Percentiles rank a stretch among this genome's conserved stretches.
Conservation (phyloP, 2,888 invertebrate species). For the Dolomedes plantarius region DNA sequence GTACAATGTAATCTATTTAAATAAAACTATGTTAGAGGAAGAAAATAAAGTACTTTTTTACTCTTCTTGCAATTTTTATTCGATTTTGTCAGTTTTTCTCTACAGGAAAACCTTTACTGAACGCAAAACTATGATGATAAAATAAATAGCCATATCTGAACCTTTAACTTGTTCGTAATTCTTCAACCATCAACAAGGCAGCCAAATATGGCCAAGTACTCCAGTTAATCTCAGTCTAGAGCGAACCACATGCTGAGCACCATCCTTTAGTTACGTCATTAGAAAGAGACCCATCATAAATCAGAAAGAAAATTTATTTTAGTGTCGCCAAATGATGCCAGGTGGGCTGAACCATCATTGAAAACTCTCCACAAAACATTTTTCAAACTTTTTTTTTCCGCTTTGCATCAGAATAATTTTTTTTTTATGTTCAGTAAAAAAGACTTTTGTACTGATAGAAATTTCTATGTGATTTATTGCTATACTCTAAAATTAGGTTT, state of each 20-base stretch:
- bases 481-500: too few species aligned
- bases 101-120: too few species aligned
- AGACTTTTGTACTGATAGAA: too few species aligned
- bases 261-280: constrained; percentile 14
- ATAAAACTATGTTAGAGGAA: too few species aligned
- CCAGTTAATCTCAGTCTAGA: neutral
- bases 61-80: too few species aligned
- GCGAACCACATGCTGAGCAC: neutral
- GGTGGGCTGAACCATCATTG: neutral
- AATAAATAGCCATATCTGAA: neutral
- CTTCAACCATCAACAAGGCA: neutral
- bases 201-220: neutral
- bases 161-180: neutral
- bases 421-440: too few species aligned
- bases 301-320: constrained; percentile 3
- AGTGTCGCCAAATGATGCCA: neutral
- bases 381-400: neutral
- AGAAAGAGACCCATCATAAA: neutral
- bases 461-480: too few species aligned
- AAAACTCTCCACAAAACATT: neutral
- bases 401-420: too few species aligned
- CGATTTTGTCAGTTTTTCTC: too few species aligned
- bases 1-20: too few species aligned
- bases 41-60: too few species aligned
- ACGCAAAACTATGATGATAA: too few species aligned